phyloP scores from a whole-genome alignment of 2,797 vertebrate genomes.

The Liparis tanakae region DNA sequence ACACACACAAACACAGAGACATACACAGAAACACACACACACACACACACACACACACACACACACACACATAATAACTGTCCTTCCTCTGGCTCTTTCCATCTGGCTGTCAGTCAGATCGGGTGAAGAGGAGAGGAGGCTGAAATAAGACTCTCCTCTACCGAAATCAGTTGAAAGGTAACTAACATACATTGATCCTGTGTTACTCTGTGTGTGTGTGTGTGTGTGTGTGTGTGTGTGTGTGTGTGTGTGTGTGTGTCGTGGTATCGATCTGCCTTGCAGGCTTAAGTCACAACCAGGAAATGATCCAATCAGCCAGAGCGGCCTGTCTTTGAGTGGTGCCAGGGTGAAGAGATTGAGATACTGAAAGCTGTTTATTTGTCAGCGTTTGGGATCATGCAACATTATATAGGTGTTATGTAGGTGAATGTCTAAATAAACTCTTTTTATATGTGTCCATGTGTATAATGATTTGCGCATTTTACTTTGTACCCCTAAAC shows the following conservation, averaged over 20 bases:
- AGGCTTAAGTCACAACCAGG: conserved; percentile 65
- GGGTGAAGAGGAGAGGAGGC: conserved; percentile 13
- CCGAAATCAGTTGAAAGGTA: conserved; percentile 63
- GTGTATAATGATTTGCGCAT: conserved; percentile 10
- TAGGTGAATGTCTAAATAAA: conserved; percentile 2
- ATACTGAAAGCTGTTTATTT: conserved; percentile 52
- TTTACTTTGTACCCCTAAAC: conserved; percentile 20
- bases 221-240: conserved; percentile 22
- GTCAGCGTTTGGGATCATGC: conserved; percentile 33
- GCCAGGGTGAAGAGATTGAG: conserved; percentile 40
- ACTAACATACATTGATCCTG: conserved; percentile 70
- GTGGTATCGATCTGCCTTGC: conserved; percentile 59
- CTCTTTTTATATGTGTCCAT: conserved; percentile 12
- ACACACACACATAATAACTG: background rate
- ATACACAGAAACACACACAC: background rate
- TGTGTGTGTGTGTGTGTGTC: conserved; percentile 11
- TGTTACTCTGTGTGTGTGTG: background rate
- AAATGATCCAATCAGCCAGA: conserved; percentile 70
- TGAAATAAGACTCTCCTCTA: conserved; percentile 29
- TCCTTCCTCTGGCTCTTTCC: background rate
- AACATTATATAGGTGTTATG: conserved; percentile 15
- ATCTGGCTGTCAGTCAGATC: conserved; percentile 22
- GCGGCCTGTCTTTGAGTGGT: conserved; percentile 34
- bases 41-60: background rate
- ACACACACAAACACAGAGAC: background rate